phyloP scores from a whole-genome alignment of 2,888 invertebrate genomes.

The Cetonia aurata region DNA sequence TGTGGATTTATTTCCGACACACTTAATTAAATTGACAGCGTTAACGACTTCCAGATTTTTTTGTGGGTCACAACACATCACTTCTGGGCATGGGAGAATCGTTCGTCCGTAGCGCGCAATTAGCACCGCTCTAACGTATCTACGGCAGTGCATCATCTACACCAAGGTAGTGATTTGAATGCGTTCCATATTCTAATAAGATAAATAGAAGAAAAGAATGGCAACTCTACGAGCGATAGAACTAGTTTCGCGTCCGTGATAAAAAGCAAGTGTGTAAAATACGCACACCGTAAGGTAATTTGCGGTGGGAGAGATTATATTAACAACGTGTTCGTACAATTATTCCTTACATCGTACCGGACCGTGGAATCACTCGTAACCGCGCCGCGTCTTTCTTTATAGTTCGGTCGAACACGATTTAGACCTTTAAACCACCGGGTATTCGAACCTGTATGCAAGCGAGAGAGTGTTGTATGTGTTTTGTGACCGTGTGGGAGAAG shows the following conservation, averaged over 20 bases:
- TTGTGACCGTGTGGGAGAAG: slow-evolving; percentile 27
- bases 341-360: slow-evolving; percentile 29
- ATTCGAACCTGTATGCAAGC: slow-evolving; percentile 9
- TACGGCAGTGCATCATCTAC: background rate
- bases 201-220: slow-evolving; percentile 5
- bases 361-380: slow-evolving; percentile 5
- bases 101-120: slow-evolving; percentile 10
- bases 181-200: background rate
- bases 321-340: slow-evolving; percentile 34
- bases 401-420: slow-evolving; percentile 26
- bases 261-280: slow-evolving; percentile 14
- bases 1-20: slow-evolving; percentile 2
- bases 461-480: slow-evolving; percentile 6
- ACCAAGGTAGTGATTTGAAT: background rate
- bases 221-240: background rate
- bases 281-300: slow-evolving; percentile 11
- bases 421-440: slow-evolving; percentile 28
- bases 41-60: slow-evolving; percentile 9
- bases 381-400: slow-evolving; percentile 8
- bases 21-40: slow-evolving; percentile 4
- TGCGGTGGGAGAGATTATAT: slow-evolving; percentile 37
- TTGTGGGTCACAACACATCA: background rate
- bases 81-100: background rate
- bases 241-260: slow-evolving; percentile 16
- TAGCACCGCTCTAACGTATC: background rate